Percentiles rank a stretch among this genome's conserved stretches.
Conservation (phyloP, 2,888 invertebrate genomes). For the Galerucella nymphaeae region DNA sequence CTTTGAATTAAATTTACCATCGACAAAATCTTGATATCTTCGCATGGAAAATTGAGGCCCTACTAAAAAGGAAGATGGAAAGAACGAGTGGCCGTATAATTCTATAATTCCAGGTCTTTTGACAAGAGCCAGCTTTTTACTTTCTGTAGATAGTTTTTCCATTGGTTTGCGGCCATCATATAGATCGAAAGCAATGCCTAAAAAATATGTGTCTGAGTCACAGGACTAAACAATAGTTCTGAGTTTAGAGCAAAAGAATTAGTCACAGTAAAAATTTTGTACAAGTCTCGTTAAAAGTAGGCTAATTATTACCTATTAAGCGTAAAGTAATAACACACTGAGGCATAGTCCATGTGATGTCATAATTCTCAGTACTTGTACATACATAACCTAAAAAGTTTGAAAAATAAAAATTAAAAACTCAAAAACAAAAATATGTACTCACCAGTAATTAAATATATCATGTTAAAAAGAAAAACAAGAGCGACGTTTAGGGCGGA, state of each 20-base stretch:
- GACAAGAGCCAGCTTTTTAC: constrained; percentile 76
- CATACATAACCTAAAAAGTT: constrained; percentile 75
- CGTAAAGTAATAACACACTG: constrained; percentile 93
- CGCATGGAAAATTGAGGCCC: constrained; percentile 94
- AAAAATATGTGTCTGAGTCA: constrained; percentile 2
- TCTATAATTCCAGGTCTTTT: constrained; percentile 80
- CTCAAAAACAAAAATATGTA: background rate
- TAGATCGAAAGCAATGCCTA: constrained; percentile 67
- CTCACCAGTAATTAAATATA: constrained; percentile 75
- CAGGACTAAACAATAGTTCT: too few relatives aligned
- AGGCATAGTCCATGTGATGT: constrained; percentile 98
- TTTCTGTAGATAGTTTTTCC: constrained; percentile 75
- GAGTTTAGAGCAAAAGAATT: too few relatives aligned
- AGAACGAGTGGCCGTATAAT: constrained; percentile 83
- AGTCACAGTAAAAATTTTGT: too few relatives aligned
- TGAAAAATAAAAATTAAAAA: background rate
- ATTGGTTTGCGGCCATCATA: constrained; percentile 79
- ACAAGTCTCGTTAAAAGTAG: too few relatives aligned
- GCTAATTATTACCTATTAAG: constrained; percentile 72
- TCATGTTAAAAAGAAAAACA: constrained; percentile 86
- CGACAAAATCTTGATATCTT: constrained; percentile 82
- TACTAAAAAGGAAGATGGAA: constrained; percentile 90
- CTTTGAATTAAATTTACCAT: constrained; percentile 72
- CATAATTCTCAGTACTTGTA: constrained; percentile 87
- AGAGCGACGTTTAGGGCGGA: constrained; percentile 73